phyloP scores from a whole-genome alignment of 2,888 invertebrate species.

The Noctua comes region DNA sequence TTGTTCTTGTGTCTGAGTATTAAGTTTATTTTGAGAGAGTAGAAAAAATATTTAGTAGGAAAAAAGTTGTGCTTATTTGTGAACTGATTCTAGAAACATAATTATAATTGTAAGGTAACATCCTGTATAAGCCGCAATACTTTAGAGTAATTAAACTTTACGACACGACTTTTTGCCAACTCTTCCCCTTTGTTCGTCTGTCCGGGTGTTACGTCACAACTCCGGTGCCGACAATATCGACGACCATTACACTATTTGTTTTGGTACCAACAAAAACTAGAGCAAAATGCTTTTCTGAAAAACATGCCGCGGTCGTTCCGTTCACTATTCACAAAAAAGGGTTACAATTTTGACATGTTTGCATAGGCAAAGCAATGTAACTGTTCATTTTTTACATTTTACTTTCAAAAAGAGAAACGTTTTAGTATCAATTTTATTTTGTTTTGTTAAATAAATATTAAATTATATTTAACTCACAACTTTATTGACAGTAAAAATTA shows the following conservation, averaged over 20 bases:
- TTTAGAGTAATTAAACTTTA: slow-evolving; percentile 76
- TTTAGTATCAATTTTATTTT: slow-evolving; percentile 50
- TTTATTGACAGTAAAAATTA: slow-evolving; percentile 60
- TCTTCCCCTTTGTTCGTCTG: slow-evolving; percentile 74
- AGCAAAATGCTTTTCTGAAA: slow-evolving; percentile 75
- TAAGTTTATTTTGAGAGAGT: background rate
- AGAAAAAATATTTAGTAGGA: too few species aligned
- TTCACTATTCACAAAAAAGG: slow-evolving; percentile 72
- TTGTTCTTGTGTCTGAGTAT: background rate
- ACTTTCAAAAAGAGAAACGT: slow-evolving; percentile 30
- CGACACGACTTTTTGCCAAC: slow-evolving; percentile 79
- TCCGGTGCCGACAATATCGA: slow-evolving; percentile 67
- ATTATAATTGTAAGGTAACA: slow-evolving; percentile 59
- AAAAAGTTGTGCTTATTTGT: background rate
- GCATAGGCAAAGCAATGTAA: slow-evolving; percentile 68
- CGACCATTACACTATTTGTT: slow-evolving; percentile 77
- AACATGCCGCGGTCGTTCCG: slow-evolving; percentile 63
- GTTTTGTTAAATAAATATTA: slow-evolving; percentile 40
- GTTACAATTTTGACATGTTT: slow-evolving; percentile 72
- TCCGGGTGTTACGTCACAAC: slow-evolving; percentile 72
- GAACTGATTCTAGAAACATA: background rate
- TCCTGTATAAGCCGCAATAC: slow-evolving; percentile 72
- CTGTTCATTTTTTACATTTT: slow-evolving; percentile 54
- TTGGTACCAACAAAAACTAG: slow-evolving; percentile 80
- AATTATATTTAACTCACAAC: slow-evolving; percentile 36